phyloP scores from a whole-genome alignment of 2,113 vertebrate species.

The Dermatemys mawii region DNA sequence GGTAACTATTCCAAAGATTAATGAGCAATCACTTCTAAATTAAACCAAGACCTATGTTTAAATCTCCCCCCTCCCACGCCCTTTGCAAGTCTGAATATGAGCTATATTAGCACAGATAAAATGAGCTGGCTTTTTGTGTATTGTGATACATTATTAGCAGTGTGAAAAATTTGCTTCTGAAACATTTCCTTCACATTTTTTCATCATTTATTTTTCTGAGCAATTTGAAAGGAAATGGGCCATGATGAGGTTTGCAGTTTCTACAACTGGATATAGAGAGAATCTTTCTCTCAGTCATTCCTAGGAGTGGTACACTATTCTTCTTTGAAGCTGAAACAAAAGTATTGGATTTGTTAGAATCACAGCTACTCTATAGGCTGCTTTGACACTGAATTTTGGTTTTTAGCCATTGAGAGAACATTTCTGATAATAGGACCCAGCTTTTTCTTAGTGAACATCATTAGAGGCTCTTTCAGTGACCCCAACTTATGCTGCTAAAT shows the following conservation, averaged over 20 bases:
- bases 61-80: constrained; percentile 51
- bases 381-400: constrained; percentile 48
- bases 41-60: constrained; percentile 76
- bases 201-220: constrained; percentile 71
- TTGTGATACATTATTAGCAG: constrained; percentile 69
- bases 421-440: neutral
- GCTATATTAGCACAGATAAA: constrained; percentile 73
- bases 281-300: constrained; percentile 66
- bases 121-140: constrained; percentile 67
- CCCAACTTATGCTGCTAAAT: neutral
- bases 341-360: constrained; percentile 53
- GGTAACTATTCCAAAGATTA: constrained; percentile 82
- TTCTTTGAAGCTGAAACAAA: constrained; percentile 57
- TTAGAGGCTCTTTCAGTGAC: neutral
- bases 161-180: constrained; percentile 72
- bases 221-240: constrained; percentile 77
- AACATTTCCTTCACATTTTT: constrained; percentile 72
- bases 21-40: constrained; percentile 83
- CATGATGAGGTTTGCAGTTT: constrained; percentile 60
- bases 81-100: constrained; percentile 60
- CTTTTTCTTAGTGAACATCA: neutral
- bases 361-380: constrained; percentile 5
- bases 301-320: constrained; percentile 48
- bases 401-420: neutral
- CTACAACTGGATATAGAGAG: constrained; percentile 54